These are phyloP conservation scores for Dolichopus griseipennis DNA, from an alignment of 2,888 invertebrate genomes.

Conservation along the genomic window DNA sequence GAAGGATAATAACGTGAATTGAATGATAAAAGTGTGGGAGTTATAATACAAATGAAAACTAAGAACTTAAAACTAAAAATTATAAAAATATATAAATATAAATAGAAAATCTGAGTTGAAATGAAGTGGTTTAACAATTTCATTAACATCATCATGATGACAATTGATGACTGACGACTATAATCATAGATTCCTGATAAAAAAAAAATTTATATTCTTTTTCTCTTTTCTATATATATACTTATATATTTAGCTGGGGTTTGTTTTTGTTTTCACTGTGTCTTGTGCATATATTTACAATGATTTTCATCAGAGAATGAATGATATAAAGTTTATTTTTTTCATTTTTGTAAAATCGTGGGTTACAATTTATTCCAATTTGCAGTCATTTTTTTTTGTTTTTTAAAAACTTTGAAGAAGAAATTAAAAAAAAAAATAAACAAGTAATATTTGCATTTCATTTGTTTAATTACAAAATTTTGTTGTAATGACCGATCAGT, in stretches of 20 bases:
- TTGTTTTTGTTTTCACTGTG: neutral
- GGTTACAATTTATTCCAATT: too few relatives aligned
- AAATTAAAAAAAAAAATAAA: neutral
- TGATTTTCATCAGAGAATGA: neutral
- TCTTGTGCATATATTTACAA: neutral
- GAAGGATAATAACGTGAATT: neutral
- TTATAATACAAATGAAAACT: neutral
- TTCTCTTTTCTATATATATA: neutral
- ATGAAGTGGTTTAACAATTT: constrained; percentile 3
- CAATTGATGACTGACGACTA: neutral
- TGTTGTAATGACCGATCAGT: neutral
- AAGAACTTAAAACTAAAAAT: too few relatives aligned
- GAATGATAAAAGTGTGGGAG: neutral
- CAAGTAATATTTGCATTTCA: neutral
- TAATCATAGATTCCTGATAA: too few relatives aligned
- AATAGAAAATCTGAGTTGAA: neutral
- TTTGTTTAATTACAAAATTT: neutral
- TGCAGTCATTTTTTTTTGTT: too few relatives aligned
- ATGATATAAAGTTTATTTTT: neutral
- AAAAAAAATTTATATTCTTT: too few relatives aligned
- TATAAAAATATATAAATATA: neutral
- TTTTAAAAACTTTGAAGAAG: too few relatives aligned
- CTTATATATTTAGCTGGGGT: neutral
- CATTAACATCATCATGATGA: neutral
- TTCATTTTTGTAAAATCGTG: too few relatives aligned